Conservation (phyloP, 1,140 invertebrate species). For the Apis mellifera region DNA sequence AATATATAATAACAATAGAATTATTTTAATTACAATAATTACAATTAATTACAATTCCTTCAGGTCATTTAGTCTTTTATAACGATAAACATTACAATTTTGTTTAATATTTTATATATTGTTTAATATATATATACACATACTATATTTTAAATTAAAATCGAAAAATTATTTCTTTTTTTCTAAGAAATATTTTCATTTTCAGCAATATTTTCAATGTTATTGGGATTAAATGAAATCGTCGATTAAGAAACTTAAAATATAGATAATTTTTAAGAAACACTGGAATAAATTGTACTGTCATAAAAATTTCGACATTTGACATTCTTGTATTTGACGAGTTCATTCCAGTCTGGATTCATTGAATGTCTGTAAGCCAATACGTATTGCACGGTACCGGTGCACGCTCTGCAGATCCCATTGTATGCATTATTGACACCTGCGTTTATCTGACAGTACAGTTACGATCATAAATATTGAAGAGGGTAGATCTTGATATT, state of each 20-base stretch:
- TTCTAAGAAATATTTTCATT: neutral
- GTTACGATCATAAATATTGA: constrained; percentile 25
- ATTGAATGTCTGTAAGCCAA: constrained; percentile 39
- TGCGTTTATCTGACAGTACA: constrained; percentile 28
- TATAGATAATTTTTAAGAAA: neutral
- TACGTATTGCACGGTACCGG: constrained; percentile 22
- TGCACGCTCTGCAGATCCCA: constrained; percentile 17
- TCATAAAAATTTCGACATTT: constrained; percentile 66
- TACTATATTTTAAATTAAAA: no score
- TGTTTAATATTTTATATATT: no score
- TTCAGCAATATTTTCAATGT: neutral
- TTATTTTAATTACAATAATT: no score
- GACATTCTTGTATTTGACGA: constrained; percentile 48
- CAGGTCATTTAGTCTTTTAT: no score
- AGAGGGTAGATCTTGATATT: constrained; percentile 25
- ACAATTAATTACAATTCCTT: no score
- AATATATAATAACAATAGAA: no score
- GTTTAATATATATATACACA: no score
- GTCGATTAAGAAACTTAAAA: neutral
- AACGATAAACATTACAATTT: no score
- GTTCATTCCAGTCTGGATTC: constrained; percentile 42
- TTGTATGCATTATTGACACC: constrained; percentile 36
- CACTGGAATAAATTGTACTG: constrained; percentile 56
- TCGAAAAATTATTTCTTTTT: no score
- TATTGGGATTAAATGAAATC: neutral